Percentiles rank a stretch among this genome's conserved stretches.
Conservation (phyloP, 2,888 invertebrate genomes). For the Mythimna pallens region DNA sequence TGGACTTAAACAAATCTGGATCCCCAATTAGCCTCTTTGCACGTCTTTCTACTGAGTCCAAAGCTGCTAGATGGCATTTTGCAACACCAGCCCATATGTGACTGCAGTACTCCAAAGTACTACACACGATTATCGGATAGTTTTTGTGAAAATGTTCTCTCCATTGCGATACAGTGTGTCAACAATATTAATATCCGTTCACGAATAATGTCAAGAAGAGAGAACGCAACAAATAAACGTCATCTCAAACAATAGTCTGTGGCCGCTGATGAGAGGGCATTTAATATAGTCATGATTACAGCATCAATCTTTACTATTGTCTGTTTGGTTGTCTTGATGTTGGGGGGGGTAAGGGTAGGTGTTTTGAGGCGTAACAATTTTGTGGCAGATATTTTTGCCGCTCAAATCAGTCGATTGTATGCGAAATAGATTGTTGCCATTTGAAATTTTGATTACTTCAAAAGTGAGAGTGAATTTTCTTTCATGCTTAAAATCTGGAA, state of each 20-base stretch:
- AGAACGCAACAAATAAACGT: conserved; percentile 73
- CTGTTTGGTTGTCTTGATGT: conserved; percentile 15
- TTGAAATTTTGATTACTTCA: too few relatives aligned
- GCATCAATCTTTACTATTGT: conserved; percentile 56
- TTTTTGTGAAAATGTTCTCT: not conserved
- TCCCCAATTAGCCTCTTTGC: too few relatives aligned
- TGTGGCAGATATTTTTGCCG: not conserved
- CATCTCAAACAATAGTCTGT: conserved; percentile 74
- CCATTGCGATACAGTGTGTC: conserved; percentile 56
- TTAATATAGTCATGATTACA: conserved; percentile 61
- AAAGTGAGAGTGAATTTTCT: too few relatives aligned
- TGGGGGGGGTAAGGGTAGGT: not conserved
- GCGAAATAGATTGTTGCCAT: too few relatives aligned
- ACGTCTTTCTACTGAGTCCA: too few relatives aligned
- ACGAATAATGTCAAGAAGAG: conserved; percentile 72
- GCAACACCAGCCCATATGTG: too few relatives aligned
- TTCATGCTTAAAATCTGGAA: too few relatives aligned
- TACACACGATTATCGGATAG: too few relatives aligned
- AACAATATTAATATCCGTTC: conserved; percentile 75
- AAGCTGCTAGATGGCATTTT: too few relatives aligned
- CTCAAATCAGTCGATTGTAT: too few relatives aligned
- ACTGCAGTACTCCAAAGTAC: too few relatives aligned
- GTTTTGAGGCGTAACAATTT: not conserved
- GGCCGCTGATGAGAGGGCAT: conserved; percentile 70
- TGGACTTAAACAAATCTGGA: too few relatives aligned